These are phyloP conservation scores for Troides helena DNA, from an alignment of 2,888 invertebrate genomes.

Conservation along the genomic window DNA sequence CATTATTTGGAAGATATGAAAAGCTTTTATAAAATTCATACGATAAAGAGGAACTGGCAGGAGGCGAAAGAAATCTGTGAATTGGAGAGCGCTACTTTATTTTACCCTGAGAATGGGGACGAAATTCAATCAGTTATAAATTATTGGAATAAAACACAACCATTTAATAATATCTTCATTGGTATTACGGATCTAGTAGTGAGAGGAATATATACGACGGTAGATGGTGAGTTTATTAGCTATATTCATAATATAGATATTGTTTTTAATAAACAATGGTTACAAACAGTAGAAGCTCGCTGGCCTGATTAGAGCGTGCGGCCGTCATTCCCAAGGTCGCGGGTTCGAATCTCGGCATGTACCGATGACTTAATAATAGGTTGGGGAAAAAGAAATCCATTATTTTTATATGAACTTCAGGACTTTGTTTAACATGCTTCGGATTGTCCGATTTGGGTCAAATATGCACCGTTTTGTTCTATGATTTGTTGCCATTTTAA, in stretches of 20 bases:
- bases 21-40: slow-evolving; percentile 39
- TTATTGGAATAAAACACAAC: slow-evolving; percentile 32
- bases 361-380: too few relatives aligned
- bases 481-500: too few relatives aligned
- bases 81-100: slow-evolving; percentile 37
- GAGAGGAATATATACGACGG: slow-evolving; percentile 17
- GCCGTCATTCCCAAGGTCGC: too few relatives aligned
- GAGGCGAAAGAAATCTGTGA: slow-evolving; percentile 34
- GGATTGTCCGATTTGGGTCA: too few relatives aligned
- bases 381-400: too few relatives aligned
- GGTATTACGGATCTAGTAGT: slow-evolving; percentile 19
- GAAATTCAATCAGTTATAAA: slow-evolving; percentile 32
- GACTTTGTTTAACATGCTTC: too few relatives aligned
- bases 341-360: too few relatives aligned
- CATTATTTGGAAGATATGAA: slow-evolving; percentile 30
- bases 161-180: slow-evolving; percentile 8
- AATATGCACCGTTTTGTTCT: too few relatives aligned
- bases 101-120: slow-evolving; percentile 32
- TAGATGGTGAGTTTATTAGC: slow-evolving; percentile 16
- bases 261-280: not conserved
- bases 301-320: too few relatives aligned
- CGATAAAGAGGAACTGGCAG: slow-evolving; percentile 33
- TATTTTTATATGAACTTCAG: too few relatives aligned
- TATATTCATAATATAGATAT: not conserved
- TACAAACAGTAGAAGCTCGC: not conserved